Conservation (phyloP, 2,113 vertebrate genomes). For the Globicephala melas region DNA sequence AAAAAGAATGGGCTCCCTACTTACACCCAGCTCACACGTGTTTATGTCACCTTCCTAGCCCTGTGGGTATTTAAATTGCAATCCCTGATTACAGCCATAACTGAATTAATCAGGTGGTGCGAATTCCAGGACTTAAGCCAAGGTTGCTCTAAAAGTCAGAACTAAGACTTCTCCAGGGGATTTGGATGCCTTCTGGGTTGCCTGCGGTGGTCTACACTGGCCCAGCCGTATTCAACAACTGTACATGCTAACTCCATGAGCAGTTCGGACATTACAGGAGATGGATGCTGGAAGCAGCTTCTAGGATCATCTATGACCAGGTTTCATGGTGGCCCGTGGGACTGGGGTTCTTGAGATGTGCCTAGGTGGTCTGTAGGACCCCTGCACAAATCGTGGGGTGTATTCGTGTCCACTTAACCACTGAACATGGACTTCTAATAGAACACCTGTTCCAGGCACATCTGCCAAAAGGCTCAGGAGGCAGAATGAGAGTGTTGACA, state of each 20-base stretch:
- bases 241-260: not conserved
- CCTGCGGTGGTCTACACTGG: not conserved
- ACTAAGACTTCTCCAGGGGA: not conserved
- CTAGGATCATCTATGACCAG: not conserved
- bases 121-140: not conserved
- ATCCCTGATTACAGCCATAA: not conserved
- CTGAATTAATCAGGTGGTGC: not conserved
- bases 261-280: not conserved
- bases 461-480: not conserved
- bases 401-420: not conserved
- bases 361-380: not conserved
- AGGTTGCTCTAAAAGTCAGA: not conserved
- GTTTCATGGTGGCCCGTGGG: too few species aligned
- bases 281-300: not conserved
- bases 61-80: not conserved
- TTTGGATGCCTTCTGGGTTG: not conserved
- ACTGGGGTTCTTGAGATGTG: not conserved
- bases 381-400: not conserved
- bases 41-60: not conserved
- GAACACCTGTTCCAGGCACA: not conserved
- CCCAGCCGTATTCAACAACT: not conserved
- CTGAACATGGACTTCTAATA: not conserved
- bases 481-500: fast-evolving
- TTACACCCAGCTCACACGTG: not conserved
- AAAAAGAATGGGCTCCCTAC: not conserved